A percentile compares a stretch with the other conserved stretches of the same genome.
These are phyloP conservation scores for Callyntrura sp. DNA, from an alignment of 2,888 invertebrate genomes.

Conservation along the genomic window DNA sequence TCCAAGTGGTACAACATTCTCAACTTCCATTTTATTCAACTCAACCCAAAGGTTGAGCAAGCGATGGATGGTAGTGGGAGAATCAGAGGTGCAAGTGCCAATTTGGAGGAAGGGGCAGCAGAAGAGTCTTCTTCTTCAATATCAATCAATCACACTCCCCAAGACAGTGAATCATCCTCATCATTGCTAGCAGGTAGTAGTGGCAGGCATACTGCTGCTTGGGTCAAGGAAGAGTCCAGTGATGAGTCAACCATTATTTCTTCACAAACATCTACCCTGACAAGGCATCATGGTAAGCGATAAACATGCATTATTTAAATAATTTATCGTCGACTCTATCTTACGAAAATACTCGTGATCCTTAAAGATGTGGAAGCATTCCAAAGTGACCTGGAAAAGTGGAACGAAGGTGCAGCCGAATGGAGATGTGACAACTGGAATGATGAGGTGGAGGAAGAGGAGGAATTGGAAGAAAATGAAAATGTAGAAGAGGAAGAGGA, in stretches of 20 bases:
- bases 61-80: not conserved
- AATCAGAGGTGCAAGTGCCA: constrained; percentile 47
- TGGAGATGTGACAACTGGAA: constrained; percentile 82
- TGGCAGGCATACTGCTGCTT: constrained; percentile 68
- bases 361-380: constrained; percentile 80
- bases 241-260: constrained; percentile 99
- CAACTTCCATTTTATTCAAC: constrained; percentile 91
- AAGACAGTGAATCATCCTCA: constrained; percentile 87
- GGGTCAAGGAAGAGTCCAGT: constrained; percentile 93
- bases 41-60: constrained; percentile 40
- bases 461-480: constrained; percentile 77
- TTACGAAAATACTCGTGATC: not conserved
- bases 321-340: not conserved
- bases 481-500: constrained; percentile 75
- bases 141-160: constrained; percentile 84
- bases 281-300: constrained; percentile 91
- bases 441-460: constrained; percentile 80
- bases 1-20: constrained; percentile 98
- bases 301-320: not conserved
- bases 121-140: constrained; percentile 78
- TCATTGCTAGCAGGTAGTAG: constrained; percentile 68
- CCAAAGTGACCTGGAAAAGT: constrained; percentile 81
- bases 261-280: constrained; percentile 97
- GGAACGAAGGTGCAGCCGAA: constrained; percentile 80
- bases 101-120: constrained; percentile 50